Base-by-base conservation (phyloP, 2,888 invertebrate species). In the Leucophora obtusa region DNA sequence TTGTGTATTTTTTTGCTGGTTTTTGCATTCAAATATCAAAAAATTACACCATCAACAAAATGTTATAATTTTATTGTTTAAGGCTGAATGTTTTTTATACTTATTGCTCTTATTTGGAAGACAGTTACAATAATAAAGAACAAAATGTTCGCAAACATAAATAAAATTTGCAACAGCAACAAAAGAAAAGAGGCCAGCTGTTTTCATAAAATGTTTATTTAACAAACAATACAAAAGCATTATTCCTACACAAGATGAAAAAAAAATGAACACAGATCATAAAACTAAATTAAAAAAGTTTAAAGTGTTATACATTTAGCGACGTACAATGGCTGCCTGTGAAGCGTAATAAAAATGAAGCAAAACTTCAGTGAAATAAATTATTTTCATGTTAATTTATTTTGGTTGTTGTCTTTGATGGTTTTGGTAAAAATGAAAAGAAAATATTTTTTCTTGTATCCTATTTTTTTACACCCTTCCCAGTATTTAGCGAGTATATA, bases 211-310 rank as follows among this genome's bases (percentile, higher is more conserved):
- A 21, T 21, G 21, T 21, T 21, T 21, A 21, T 47, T 2, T n/a
- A 38, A 47, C 43, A 47, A 47, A 47, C 38, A 18, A n/a, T 1
- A 15, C 3, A 33, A 21, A 24, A 21, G 24, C 8, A 62, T n/a
- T 33, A 43, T 8, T 43, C 11, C 4, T 28, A 28, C 28, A 28
- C 1, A 28, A 28, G 7, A 4, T 3, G 7, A 28, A 28, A 6
- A 28, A 28, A 28, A 28, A 28, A 24, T 24, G 15, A 53, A 5
- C 53, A n/a, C 35, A 59, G 63, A 77, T 66, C 77, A 60, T 77
- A 66, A 77, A 77, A 65, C 10, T 24, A 60, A 71, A 77, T 77
- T 77, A 71, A 77, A 77, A 77, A 77, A 77, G 59, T 71, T 77
- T 77, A 53, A 71, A 77, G 51, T 77, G 54, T 71, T 66, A 54